phyloP scores from a whole-genome alignment of 2,113 vertebrate species.

The Brachyistius frenatus region DNA sequence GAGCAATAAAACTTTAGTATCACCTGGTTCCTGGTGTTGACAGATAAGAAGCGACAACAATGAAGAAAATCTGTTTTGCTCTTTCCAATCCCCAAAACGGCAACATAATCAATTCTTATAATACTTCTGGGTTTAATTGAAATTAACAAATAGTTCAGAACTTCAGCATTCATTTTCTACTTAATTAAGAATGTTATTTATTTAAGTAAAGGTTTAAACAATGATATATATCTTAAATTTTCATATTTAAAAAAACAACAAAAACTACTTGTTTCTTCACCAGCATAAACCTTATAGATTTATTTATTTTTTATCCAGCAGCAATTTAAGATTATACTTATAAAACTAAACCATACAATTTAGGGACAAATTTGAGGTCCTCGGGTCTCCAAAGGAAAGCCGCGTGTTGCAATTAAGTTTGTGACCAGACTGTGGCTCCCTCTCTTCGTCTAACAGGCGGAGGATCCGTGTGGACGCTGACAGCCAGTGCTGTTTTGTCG shows the following conservation, averaged over 20 bases:
- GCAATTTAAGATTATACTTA: too few species aligned
- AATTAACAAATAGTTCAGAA: too few species aligned
- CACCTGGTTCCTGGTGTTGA: slow-evolving; percentile 13
- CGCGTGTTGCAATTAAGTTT: slow-evolving; percentile 16
- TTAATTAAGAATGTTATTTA: too few species aligned
- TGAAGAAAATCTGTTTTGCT: background rate
- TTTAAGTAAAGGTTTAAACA: too few species aligned
- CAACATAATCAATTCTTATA: too few species aligned
- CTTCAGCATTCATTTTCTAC: too few species aligned
- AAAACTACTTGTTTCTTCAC: too few species aligned
- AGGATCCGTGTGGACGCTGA: slow-evolving; percentile 9
- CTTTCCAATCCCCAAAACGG: background rate
- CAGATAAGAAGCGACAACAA: background rate
- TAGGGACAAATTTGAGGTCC: background rate
- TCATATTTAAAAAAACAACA: too few species aligned
- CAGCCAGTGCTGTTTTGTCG: slow-evolving; percentile 55
- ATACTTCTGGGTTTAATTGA: too few species aligned
- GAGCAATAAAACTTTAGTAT: background rate
- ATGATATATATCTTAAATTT: too few species aligned
- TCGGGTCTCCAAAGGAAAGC: background rate
- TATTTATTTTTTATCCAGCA: too few species aligned
- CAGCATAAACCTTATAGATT: too few species aligned
- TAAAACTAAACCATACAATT: background rate
- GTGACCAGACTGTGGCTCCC: slow-evolving; percentile 60
- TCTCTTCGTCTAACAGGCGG: slow-evolving; percentile 7